Percentiles rank a stretch among this genome's conserved stretches.
Evolutionary conservation across 2,888 invertebrate genomes (phyloP).

Genomic region (Leucophenga maculata): DNA sequence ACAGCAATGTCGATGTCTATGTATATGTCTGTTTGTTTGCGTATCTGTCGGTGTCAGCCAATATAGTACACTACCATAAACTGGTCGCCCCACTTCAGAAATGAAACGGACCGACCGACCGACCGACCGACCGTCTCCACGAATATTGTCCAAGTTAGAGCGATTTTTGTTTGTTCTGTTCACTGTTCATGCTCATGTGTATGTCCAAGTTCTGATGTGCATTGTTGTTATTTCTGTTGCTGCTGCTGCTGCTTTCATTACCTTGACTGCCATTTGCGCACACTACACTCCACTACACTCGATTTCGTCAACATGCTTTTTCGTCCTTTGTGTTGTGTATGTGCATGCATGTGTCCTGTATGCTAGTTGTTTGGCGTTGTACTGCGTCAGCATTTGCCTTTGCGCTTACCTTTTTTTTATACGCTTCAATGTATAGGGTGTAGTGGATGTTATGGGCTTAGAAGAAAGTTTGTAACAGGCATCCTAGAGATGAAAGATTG

Average conservation of each 20-base stretch:
- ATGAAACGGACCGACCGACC: no score
- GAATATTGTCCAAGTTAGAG: not conserved
- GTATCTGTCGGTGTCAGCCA: slow-evolving; percentile 21
- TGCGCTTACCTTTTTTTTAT: not conserved
- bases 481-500: no score
- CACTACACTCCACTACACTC: no score
- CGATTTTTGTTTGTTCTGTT: slow-evolving; percentile 7
- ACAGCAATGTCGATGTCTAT: slow-evolving; percentile 59
- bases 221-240: not conserved
- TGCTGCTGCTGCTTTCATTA: slow-evolving; percentile 2
- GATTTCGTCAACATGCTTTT: no score
- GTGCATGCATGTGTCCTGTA: slow-evolving; percentile 2
- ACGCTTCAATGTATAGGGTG: no score
- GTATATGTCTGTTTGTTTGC: slow-evolving; percentile 64
- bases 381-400: slow-evolving; percentile 29
- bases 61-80: not conserved
- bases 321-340: no score
- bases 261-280: slow-evolving; percentile 28
- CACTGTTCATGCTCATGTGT: no score
- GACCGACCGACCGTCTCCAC: no score
- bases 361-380: slow-evolving; percentile 25
- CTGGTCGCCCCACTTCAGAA: no score
- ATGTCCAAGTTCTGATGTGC: not conserved
- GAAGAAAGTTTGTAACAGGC: no score
- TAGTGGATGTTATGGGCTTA: no score